Evolutionary conservation across 2,113 vertebrate genomes (phyloP).

Genomic region (Thalassarche chlororhynchos): DNA sequence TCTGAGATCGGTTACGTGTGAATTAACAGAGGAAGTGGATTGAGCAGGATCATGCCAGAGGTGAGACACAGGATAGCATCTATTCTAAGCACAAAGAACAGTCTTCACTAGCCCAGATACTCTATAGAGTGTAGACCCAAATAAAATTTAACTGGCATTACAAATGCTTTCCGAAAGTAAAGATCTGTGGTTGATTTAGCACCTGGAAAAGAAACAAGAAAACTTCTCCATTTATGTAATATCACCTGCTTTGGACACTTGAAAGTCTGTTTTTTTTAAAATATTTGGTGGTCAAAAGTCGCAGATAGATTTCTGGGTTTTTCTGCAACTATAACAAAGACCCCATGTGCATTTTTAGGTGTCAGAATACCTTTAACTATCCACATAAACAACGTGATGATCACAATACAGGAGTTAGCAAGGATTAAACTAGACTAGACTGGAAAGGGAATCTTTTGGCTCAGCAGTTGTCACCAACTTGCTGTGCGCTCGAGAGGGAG

Average conservation of each 20-base stretch:
- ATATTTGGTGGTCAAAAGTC: not conserved
- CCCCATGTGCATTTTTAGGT: not conserved
- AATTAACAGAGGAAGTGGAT: not conserved
- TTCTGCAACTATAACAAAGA: not conserved
- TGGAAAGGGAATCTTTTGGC: too few relatives aligned
- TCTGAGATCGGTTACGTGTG: not conserved
- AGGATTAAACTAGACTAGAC: not conserved
- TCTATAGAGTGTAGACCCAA: not conserved
- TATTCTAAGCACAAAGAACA: not conserved
- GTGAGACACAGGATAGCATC: not conserved
- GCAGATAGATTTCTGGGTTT: not conserved
- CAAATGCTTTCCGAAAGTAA: not conserved
- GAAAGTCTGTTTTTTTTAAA: not conserved
- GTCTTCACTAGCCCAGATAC: not conserved
- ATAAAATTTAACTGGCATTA: not conserved
- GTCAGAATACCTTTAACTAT: not conserved
- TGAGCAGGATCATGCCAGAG: not conserved
- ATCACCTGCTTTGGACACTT: not conserved
- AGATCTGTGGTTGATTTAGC: not conserved
- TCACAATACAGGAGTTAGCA: not conserved
- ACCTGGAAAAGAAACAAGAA: not conserved
- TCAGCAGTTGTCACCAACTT: not conserved
- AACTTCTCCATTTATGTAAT: not conserved
- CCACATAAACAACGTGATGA: accelerated
- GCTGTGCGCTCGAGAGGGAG: not conserved